These are phyloP conservation scores for Scaeva pyrastri DNA, from an alignment of 2,888 invertebrate species.

Conservation along the genomic window DNA sequence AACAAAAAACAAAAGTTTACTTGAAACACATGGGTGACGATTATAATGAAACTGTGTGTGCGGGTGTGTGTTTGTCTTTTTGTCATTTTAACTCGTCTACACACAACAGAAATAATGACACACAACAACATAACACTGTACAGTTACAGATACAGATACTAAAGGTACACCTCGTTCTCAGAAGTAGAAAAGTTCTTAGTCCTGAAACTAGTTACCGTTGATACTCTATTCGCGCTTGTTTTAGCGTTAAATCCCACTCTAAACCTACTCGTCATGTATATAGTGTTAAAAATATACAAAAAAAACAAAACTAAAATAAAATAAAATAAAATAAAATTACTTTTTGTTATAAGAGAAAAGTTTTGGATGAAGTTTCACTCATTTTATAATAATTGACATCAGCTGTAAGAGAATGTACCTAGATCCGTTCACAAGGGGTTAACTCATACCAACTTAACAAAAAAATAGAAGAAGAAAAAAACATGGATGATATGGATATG, in stretches of 20 bases:
- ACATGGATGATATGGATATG: conserved; percentile 71
- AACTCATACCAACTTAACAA: not conserved
- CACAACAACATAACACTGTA: conserved; percentile 12
- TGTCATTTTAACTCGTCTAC: conserved; percentile 46
- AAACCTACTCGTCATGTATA: too few relatives aligned
- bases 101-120: conserved; percentile 34
- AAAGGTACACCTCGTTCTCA: conserved; percentile 24
- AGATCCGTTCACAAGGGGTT: too few relatives aligned
- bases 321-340: conserved; percentile 9
- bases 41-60: conserved; percentile 49
- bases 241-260: conserved; percentile 36
- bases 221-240: conserved; percentile 63
- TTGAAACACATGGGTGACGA: conserved; percentile 59
- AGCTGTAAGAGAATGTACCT: not conserved
- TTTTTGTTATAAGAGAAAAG: conserved; percentile 34
- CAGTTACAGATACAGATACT: too few relatives aligned
- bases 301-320: not conserved
- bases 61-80: conserved; percentile 42
- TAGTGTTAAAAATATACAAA: not conserved
- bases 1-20: conserved; percentile 24
- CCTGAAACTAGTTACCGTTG: conserved; percentile 62
- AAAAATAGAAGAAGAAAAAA: too few relatives aligned
- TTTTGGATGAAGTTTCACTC: conserved; percentile 33
- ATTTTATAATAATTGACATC: conserved; percentile 7
- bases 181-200: conserved; percentile 55